A percentile compares a stretch with the other conserved stretches of the same genome.
phyloP scores from a whole-genome alignment of 2,797 vertebrate genomes.

The Thunnus albacares region DNA sequence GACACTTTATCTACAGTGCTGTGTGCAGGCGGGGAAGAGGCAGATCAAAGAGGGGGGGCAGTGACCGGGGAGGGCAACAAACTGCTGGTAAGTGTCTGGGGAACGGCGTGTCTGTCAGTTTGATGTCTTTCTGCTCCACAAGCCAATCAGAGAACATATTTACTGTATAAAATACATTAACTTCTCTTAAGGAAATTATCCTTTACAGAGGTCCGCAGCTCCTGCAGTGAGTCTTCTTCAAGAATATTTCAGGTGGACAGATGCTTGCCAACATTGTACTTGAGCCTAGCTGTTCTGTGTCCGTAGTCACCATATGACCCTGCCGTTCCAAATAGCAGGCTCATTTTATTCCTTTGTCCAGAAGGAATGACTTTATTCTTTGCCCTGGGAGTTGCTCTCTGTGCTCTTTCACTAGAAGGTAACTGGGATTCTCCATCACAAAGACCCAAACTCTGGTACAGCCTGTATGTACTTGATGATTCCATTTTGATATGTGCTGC shows the following conservation, averaged over 20 bases:
- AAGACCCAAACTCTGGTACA: neutral
- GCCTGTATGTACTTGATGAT: neutral
- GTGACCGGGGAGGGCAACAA: too few relatives aligned
- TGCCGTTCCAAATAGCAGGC: neutral
- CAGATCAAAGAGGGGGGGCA: neutral
- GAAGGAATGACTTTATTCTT: neutral
- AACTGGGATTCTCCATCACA: neutral
- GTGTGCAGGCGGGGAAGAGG: conserved; percentile 3
- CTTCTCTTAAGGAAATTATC: neutral
- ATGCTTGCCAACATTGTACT: neutral
- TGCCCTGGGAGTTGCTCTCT: neutral
- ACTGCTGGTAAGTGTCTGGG: neutral
- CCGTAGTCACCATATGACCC: neutral
- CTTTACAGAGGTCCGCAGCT: neutral
- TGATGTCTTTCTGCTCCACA: neutral
- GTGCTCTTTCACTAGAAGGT: neutral
- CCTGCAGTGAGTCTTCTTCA: neutral
- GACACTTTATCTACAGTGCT: conserved; percentile 21
- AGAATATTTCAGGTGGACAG: neutral
- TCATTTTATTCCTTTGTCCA: too few relatives aligned
- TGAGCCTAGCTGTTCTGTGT: neutral
- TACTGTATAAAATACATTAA: too few relatives aligned
- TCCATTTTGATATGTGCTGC: neutral
- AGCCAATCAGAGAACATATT: too few relatives aligned
- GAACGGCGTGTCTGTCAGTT: neutral